Evolutionary conservation across 2,113 vertebrate genomes (phyloP).

Genomic region (Calonectris borealis): DNA sequence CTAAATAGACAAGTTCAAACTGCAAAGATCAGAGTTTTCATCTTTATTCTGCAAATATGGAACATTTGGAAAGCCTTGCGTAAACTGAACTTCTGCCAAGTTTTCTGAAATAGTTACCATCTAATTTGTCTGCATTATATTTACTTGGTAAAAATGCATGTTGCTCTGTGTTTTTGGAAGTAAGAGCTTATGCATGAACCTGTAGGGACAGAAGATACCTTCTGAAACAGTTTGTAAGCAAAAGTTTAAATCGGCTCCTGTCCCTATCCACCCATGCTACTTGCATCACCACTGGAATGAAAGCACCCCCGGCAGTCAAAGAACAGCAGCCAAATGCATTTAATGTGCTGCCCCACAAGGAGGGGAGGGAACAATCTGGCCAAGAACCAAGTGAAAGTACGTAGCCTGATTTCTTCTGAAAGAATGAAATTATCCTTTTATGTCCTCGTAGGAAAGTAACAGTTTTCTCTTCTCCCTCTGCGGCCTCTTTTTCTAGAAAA

Average conservation of each 20-base stretch:
- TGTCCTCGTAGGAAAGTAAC: neutral
- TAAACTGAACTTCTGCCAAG: constrained; percentile 61
- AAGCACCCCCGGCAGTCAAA: neutral
- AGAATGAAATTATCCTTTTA: constrained; percentile 1
- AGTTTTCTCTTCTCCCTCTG: neutral
- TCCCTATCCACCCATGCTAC: neutral
- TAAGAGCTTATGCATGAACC: neutral
- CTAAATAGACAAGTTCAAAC: constrained; percentile 49
- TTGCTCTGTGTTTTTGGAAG: constrained; percentile 56
- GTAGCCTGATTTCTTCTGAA: neutral
- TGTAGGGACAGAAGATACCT: neutral
- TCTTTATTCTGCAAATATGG: constrained; percentile 67
- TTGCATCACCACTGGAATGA: neutral
- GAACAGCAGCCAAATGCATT: neutral
- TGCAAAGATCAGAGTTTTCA: constrained; percentile 55
- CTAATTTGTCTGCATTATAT: constrained; percentile 49
- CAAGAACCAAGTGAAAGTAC: neutral
- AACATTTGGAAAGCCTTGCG: constrained; percentile 67
- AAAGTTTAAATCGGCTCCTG: neutral
- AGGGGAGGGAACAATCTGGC: neutral
- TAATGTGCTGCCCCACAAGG: neutral
- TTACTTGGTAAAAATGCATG: constrained; percentile 54
- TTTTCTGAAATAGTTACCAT: constrained; percentile 63
- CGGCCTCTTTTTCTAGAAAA: neutral
- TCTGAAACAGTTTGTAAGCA: neutral